Evolutionary conservation across 2,113 vertebrate genomes (phyloP).

Genomic region (Gambusia affinis): DNA sequence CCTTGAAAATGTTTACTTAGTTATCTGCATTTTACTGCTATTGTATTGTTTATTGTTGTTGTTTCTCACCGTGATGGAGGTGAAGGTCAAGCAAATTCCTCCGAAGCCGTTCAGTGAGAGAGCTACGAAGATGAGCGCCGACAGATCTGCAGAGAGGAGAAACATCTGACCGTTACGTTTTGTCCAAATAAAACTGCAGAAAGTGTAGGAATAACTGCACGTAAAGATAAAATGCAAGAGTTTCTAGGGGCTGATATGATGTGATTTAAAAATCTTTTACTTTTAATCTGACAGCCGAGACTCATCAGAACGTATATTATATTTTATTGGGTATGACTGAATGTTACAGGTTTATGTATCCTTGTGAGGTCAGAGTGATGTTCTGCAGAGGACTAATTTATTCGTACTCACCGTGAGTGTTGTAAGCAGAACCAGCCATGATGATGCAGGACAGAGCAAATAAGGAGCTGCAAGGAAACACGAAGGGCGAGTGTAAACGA

Average conservation of each 20-base stretch:
- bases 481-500: background rate
- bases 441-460: constrained; percentile 86
- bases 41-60: background rate
- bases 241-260: background rate
- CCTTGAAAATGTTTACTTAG: background rate
- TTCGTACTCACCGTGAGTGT: constrained; percentile 77
- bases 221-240: background rate
- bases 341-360: no score
- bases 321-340: no score
- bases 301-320: no score
- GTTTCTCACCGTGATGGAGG: constrained; percentile 89
- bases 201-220: background rate
- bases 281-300: no score
- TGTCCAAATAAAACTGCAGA: background rate
- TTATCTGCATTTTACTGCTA: background rate
- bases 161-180: background rate
- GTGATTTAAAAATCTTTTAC: no score
- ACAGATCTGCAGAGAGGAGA: constrained; percentile 78
- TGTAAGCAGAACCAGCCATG: constrained; percentile 83
- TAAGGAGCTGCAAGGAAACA: constrained; percentile 74
- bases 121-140: constrained; percentile 87
- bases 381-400: no score
- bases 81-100: constrained; percentile 93
- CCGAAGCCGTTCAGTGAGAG: constrained; percentile 91
- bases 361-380: no score